Evolutionary conservation across 2,888 invertebrate species (phyloP).

Genomic region (Salpingus planirostris): DNA sequence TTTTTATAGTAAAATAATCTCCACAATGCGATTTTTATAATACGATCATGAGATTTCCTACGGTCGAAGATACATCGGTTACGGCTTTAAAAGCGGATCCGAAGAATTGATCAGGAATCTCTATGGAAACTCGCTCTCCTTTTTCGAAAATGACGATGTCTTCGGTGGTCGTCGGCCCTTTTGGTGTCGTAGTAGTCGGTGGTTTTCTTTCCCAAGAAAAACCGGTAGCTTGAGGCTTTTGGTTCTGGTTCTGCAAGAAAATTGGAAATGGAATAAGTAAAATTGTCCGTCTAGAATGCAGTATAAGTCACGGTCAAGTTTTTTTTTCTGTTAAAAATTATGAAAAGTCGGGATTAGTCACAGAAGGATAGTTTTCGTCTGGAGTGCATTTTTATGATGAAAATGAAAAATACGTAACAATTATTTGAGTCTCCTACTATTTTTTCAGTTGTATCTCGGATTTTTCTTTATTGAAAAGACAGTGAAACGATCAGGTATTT

Average conservation of each 20-base stretch:
- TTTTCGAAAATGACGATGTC: slow-evolving; percentile 54
- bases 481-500: too few relatives aligned
- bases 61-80: slow-evolving; percentile 55
- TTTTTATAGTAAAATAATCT: slow-evolving; percentile 2
- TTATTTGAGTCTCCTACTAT: too few relatives aligned
- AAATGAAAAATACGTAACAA: too few relatives aligned
- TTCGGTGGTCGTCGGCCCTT: slow-evolving; percentile 43
- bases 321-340: too few relatives aligned
- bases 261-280: too few relatives aligned
- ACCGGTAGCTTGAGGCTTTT: slow-evolving; percentile 9
- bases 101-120: slow-evolving; percentile 56
- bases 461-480: too few relatives aligned
- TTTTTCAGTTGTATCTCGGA: too few relatives aligned
- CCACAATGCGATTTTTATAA: slow-evolving; percentile 26
- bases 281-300: too few relatives aligned
- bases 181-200: slow-evolving; percentile 25
- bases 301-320: too few relatives aligned
- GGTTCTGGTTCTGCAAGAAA: not conserved
- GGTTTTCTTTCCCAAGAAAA: slow-evolving; percentile 28
- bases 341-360: too few relatives aligned
- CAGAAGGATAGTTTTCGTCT: too few relatives aligned
- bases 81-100: slow-evolving; percentile 59
- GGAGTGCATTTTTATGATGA: too few relatives aligned
- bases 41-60: slow-evolving; percentile 61
- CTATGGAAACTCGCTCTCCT: slow-evolving; percentile 57